Evolutionary conservation across 1,140 invertebrate genomes (phyloP), one percentile per base, ranked within the genome.

Genomic region (Diabrotica virgifera): DNA sequence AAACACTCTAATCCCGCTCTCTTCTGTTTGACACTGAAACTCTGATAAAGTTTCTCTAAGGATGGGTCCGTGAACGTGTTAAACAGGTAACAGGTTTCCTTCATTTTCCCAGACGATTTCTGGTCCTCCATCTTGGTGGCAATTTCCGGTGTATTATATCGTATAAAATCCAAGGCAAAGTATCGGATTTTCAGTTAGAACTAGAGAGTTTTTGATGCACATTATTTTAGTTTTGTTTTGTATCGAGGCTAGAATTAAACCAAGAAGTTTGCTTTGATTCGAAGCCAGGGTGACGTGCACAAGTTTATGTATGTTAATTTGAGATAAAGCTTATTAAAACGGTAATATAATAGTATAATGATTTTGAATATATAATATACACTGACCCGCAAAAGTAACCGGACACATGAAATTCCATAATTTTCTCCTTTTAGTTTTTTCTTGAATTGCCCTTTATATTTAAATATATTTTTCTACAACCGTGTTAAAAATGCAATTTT

Each of bases 1-100:
- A 92, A 89, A 70, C 89, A 89, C 69, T 87, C 85, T n/a, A 93
- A 79, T n/a, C 89, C 90, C 36, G 86, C 84, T 56, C 90, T 86
- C 63, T 89, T 85, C 74, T 92, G 90, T 65, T 89, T 86, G 52
- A 88, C 81, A 52, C 87, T 89, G 74, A 92, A 93, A 50, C 86
- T 86, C 65, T 87, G 85, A 77, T 93, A 94, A 0, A 94, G 82
- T 70, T 84, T 83, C 75, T 93, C 90, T 54, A 92, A 82, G 50
- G 85, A 83, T 13, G 81, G 72, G 66, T 88, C 86, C 11, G 72
- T 72, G 65, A 82, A 82, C 3, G 76, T 74, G 58, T 70, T 77
- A 63, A 74, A 77, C 12, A 78, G 35, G 36, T 72, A 72, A 54
- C 74, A 76, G 24, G 67, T 66, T 59, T 72, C 68, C 51, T 71